Evolutionary conservation across 2,797 vertebrate species (phyloP), one percentile per base, ranked within the genome.

Genomic region (Adelosebastes latens): DNA sequence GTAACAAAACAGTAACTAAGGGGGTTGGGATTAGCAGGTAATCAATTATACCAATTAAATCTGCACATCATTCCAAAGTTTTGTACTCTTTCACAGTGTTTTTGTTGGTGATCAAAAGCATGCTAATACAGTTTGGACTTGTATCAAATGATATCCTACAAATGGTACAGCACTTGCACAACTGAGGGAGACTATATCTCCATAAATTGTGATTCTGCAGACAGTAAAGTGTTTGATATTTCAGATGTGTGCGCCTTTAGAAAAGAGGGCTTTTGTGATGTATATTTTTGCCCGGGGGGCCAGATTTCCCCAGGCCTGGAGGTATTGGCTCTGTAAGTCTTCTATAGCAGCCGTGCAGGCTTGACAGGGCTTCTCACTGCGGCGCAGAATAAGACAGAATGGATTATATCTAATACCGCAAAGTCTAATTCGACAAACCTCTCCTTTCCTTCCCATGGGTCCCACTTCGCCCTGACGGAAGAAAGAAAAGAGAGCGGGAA

Each of bases 361-460:
- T 90, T 88, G 88, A 93, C 89, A 84, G 83, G 76, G 80, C 81
- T 90, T 82, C 77, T 88, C 77, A 83, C 77, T 81, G 87, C 27
- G 53, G 69, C 74, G 77, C 82, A 88, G 89, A 94, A 92, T 88
- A 82, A 86, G 80, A 90, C 84, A 84, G 87, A 93, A 94, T 88
- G 89, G 89, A 94, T 92, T 93, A 92, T 87, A 92, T 93, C 86
- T 90, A 91, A 94, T 90, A 87, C 88, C 52, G 75, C 82, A 86
- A 88, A 84, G 86, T 93, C 88, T 90, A 90, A 93, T 93, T 95
- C 68, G 88, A 95, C 95, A 93, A 93, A 96, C 96, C 96, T 96
- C 96, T 95, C 96, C 96, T 94, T 95, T 96, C 85, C 88, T 72
- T 94, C 96, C 96, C 85, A 65, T 92, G 87, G 91, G 93, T 90